Evolutionary conservation across 2,888 invertebrate genomes (phyloP), one percentile per base, ranked within the genome.

Genomic region (Uropetala carovei): DNA sequence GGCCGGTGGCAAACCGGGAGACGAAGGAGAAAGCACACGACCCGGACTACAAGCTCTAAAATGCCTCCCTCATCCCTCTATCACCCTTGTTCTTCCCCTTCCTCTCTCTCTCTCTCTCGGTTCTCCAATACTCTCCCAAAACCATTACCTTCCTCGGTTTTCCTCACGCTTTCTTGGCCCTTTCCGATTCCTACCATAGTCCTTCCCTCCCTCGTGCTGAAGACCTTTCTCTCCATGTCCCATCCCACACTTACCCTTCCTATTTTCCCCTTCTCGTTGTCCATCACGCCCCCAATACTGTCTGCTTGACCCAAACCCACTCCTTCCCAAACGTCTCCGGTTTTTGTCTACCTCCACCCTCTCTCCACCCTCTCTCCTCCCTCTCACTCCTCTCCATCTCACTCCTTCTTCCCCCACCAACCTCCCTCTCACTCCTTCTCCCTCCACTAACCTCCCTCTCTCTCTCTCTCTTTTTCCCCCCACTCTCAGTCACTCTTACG

Each of bases 341-440:
- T 59, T 30, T 68, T 92, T 75, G 22, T 56, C 92, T 68, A 75
- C 56, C 43, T 81, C 92, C 56, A 56, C 75, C 27, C 27, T 59
- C 27, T 91, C 84, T 64, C 30, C 64, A 56, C n/a, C 0, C n/a
- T n/a, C 13, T 64, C n/a, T n/a, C 13, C 11, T 11, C 7, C 13
- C 11, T n/a, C n/a, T n/a, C n/a, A n/a, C n/a, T n/a, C n/a, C 64
- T 13, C 64, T 5, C 64, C 13, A 7, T 11, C 64, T 64, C 64
- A 18, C n/a, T 64, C 64, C n/a, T 0, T 92, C 68, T 92, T 43
- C 60, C 57, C 0, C 11, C 92, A 22, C 64, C 30, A 83, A 92
- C 89, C 91, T 58, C 92, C 91, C 86, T 85, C 92, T 43, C 60
- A 58, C 94, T 94, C 93, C 92, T 85, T 84, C n/a, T 64, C 11